Conservation (phyloP, 2,888 invertebrate genomes). For the Ectemnius continuus region DNA sequence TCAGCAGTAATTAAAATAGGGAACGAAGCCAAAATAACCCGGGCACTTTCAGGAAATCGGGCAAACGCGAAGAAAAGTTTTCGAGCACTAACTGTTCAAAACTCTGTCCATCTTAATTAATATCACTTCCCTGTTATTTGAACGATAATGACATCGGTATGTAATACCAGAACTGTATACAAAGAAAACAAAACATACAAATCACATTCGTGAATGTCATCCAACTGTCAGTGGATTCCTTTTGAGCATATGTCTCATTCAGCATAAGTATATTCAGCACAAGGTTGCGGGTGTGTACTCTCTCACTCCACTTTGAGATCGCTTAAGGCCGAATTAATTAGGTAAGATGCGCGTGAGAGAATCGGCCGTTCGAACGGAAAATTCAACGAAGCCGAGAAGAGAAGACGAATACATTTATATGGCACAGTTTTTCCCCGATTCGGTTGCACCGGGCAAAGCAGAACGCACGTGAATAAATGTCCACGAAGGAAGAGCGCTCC, state of each 20-base stretch:
- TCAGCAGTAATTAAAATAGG: slow-evolving; percentile 41
- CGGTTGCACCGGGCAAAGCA: too few relatives aligned
- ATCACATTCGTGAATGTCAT: not conserved
- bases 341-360: slow-evolving; percentile 36
- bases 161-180: too few relatives aligned
- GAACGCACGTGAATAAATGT: slow-evolving; percentile 25
- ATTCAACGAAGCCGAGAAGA: slow-evolving; percentile 3
- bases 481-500: slow-evolving; percentile 53
- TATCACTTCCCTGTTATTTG: too few relatives aligned
- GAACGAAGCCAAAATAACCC: slow-evolving; percentile 28
- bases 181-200: too few relatives aligned
- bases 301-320: slow-evolving; percentile 34
- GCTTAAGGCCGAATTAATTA: slow-evolving; percentile 39
- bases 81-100: too few relatives aligned
- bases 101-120: too few relatives aligned
- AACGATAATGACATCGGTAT: too few relatives aligned
- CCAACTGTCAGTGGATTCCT: slow-evolving; percentile 17
- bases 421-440: too few relatives aligned
- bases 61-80: not conserved
- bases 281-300: slow-evolving; percentile 32
- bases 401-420: not conserved
- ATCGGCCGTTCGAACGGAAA: slow-evolving; percentile 16
- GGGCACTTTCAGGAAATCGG: not conserved
- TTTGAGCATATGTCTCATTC: slow-evolving; percentile 24
- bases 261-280: slow-evolving; percentile 27